Conservation (phyloP, 2,888 invertebrate species). For the Anodontia alba region DNA sequence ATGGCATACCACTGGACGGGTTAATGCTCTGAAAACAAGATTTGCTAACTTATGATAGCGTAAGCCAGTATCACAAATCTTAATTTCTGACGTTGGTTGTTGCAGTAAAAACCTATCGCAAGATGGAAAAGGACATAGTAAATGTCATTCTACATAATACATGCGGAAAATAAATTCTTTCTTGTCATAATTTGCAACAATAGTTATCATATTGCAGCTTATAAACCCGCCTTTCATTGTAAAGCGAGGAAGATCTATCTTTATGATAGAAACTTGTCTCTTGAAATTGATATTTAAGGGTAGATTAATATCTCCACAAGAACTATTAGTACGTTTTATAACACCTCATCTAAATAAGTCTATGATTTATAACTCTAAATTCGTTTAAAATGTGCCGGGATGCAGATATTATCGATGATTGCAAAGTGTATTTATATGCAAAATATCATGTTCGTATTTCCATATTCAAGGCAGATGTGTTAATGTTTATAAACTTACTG, state of each 20-base stretch:
- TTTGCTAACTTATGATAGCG: neutral
- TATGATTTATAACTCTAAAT: slow-evolving; percentile 4
- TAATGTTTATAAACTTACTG: neutral
- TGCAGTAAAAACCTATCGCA: too few relatives aligned
- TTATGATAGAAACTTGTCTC: neutral
- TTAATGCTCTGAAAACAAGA: too few relatives aligned
- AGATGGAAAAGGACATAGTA: too few relatives aligned
- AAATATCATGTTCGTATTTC: neutral
- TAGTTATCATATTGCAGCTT: neutral
- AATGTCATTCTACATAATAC: neutral
- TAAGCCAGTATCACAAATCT: too few relatives aligned
- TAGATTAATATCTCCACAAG: neutral
- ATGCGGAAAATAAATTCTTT: neutral
- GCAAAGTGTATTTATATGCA: neutral
- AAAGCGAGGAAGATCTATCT: neutral
- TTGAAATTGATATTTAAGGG: slow-evolving; percentile 10
- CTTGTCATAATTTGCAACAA: slow-evolving; percentile 1
- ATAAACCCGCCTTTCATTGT: neutral
- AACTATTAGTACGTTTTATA: slow-evolving; percentile 15
- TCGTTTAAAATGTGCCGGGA: neutral
- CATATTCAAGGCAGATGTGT: neutral
- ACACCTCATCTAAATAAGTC: slow-evolving; percentile 5
- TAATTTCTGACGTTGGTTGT: too few relatives aligned
- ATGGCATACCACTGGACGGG: too few relatives aligned
- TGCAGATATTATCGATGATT: neutral